Evolutionary conservation across 2,888 invertebrate genomes (phyloP).

Genomic region (Calephelis perditalis): DNA sequence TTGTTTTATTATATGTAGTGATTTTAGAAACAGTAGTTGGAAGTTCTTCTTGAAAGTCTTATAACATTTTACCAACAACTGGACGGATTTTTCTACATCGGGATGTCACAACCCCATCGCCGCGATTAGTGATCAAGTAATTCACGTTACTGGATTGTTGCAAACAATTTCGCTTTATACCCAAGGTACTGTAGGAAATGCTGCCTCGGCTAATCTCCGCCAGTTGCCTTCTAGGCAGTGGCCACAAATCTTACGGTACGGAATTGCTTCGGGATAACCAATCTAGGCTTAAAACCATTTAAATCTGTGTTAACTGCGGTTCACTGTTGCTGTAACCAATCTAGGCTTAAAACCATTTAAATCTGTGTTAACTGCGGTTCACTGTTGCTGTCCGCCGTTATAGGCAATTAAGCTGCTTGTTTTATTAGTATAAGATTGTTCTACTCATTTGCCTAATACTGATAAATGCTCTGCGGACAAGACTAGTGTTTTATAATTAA

Average conservation of each 20-base stretch:
- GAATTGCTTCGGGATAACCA: constrained; percentile 6
- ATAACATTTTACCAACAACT: too few relatives aligned
- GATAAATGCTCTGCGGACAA: too few relatives aligned
- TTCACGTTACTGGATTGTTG: too few relatives aligned
- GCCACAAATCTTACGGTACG: constrained; percentile 10
- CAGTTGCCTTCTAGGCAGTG: constrained; percentile 6
- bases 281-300: constrained; percentile 12
- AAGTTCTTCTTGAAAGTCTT: too few relatives aligned
- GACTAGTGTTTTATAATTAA: too few relatives aligned
- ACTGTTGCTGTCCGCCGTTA: constrained; percentile 4
- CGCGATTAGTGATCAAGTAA: too few relatives aligned
- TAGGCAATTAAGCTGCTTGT: constrained; percentile 3
- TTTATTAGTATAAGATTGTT: not conserved
- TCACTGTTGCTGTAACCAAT: constrained; percentile 8
- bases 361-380: constrained; percentile 7
- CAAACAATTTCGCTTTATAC: not conserved
- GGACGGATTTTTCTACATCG: too few relatives aligned
- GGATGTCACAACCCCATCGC: too few relatives aligned
- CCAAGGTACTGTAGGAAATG: constrained; percentile 7
- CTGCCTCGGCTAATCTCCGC: constrained; percentile 5
- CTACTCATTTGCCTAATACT: not conserved
- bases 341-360: constrained; percentile 12
- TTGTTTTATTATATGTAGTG: too few relatives aligned
- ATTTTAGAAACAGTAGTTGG: too few relatives aligned
- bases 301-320: constrained; percentile 8